Percentiles rank a stretch among this genome's conserved stretches.
Conservation (phyloP, 1,140 invertebrate genomes). For the Aphaenogaster floridana region DNA sequence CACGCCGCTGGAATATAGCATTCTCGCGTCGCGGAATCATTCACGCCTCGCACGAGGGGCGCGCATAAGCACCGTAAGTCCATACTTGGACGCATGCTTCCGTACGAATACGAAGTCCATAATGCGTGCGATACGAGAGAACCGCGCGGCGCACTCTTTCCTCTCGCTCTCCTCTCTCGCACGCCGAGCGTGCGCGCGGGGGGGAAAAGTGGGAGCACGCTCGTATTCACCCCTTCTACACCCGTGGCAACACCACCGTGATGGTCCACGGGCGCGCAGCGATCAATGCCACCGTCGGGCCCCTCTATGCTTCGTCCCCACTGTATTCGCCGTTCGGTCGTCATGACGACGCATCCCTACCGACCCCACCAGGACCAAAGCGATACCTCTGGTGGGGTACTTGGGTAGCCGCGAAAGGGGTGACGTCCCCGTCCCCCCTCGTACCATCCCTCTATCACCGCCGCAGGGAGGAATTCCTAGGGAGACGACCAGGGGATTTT, state of each 20-base stretch:
- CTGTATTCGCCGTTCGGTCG: conserved; percentile 68
- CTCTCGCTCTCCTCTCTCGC: conserved; percentile 4
- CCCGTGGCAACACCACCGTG: conserved; percentile 77
- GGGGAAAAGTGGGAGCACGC: conserved; percentile 69
- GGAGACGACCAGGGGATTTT: conserved; percentile 75
- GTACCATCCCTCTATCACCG: conserved; percentile 66
- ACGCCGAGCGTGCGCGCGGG: conserved; percentile 57
- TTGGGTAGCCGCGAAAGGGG: conserved; percentile 77
- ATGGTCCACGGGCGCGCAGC: conserved; percentile 81
- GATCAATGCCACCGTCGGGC: conserved; percentile 85
- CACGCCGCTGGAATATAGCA: conserved; percentile 71
- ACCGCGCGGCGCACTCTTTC: conserved; percentile 8
- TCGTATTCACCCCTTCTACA: conserved; percentile 83
- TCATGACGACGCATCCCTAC: conserved; percentile 85
- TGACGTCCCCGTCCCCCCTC: conserved; percentile 48
- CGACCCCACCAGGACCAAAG: conserved; percentile 68
- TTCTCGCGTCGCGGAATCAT: conserved; percentile 77
- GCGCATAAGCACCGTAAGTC: conserved; percentile 81
- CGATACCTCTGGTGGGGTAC: conserved; percentile 77
- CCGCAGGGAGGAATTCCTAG: conserved; percentile 78
- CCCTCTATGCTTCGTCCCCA: conserved; percentile 78
- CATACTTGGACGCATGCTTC: conserved; percentile 81
- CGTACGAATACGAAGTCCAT: conserved; percentile 79
- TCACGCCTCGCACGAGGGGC: conserved; percentile 77
- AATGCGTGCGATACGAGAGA: conserved; percentile 74